Base-by-base conservation (phyloP, 2,113 vertebrate species). In the Todiramphus saurophagus region DNA sequence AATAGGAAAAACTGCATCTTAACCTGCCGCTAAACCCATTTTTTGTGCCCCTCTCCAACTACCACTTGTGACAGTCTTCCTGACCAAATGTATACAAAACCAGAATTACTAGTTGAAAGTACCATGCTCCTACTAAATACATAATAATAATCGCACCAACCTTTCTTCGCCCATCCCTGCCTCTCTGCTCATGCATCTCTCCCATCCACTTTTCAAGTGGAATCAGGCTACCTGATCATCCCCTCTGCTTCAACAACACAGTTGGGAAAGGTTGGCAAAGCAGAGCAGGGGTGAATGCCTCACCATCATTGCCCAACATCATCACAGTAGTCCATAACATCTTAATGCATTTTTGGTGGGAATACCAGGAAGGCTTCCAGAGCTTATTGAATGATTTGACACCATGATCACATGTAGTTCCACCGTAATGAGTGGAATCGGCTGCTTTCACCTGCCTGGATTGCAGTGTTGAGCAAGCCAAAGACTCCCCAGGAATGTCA, bases 241-340 rank as follows among this genome's bases (percentile, higher is more conserved):
- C 4, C 10, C 33, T 80, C 44, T 69, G 46, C 28, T 85, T 53
- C 66, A 72, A 9, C 46, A 88, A n/a, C 11, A 31, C 9, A 18
- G n/a, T 11, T 63, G 3, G 41, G 7, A 74, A n/a, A 72, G 25
- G 15, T 0, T 72, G 20, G 25, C 18, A 85, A 72, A 66, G 56
- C 23, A 73, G 17, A 83, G 37, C 21, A 11, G 1, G 7, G 50
- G 27, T 83, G 11, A 88, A 76, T 60, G 19, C 8, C 18, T 8
- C 12, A 48, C 17, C 7, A 43, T 12, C 3, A 0, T 4, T 30
- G 16, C 44, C 39, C 28, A 59, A 3, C 0, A 0, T 67, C 41
- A 41, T 31, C 67, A 35, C 33, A 72, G 10, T 17, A 72, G 16
- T 55, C 51, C 18, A 5, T 77, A 58, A 60, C 4, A 68, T 1